Conservation (phyloP, 1,140 invertebrate species). For the Bombus breviceps region DNA sequence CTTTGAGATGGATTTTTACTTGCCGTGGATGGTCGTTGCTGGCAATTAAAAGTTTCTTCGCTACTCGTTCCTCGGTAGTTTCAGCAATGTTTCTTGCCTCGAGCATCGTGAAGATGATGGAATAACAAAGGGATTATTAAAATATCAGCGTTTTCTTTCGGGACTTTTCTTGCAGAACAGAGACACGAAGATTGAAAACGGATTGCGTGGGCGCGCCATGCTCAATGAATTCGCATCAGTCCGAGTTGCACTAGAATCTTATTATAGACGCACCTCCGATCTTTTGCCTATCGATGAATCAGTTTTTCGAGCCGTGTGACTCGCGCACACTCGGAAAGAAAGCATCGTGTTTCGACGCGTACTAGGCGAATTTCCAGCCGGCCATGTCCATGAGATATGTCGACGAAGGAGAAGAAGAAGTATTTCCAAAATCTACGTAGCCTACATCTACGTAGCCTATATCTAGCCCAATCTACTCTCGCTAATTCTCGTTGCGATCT, state of each 20-base stretch:
- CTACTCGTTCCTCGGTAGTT: too few species aligned
- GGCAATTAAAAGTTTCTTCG: slow-evolving; percentile 39
- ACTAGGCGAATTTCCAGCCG: background rate
- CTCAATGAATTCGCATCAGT: background rate
- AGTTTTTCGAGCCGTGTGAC: background rate
- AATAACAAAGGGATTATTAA: background rate
- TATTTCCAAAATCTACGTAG: background rate
- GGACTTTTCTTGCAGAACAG: background rate
- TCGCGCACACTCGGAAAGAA: background rate
- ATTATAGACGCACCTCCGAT: slow-evolving; percentile 1
- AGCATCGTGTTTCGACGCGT: background rate
- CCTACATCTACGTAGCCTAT: too few species aligned
- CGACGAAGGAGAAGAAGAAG: background rate
- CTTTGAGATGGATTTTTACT: too few species aligned
- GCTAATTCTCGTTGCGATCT: background rate
- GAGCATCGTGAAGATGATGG: background rate
- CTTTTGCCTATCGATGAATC: slow-evolving; percentile 4
- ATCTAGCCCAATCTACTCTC: background rate
- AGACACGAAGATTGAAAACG: background rate
- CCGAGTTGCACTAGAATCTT: slow-evolving; percentile 4
- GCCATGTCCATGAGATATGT: background rate
- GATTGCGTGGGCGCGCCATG: background rate
- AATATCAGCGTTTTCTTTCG: background rate
- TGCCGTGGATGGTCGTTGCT: too few species aligned
- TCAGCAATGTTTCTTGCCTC: background rate